These are phyloP conservation scores for Piscicola geometra DNA, from an alignment of 2,888 invertebrate species.

Conservation along the genomic window DNA sequence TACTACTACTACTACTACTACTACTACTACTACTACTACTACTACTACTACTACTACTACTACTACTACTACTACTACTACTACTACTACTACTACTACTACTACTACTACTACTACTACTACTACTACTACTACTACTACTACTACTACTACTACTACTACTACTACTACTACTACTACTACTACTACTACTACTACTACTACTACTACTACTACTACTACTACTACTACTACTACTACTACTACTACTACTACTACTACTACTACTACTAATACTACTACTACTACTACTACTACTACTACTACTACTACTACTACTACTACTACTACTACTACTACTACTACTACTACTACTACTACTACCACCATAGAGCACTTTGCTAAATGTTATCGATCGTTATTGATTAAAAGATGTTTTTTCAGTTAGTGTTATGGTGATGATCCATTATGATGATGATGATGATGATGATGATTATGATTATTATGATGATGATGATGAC, in stretches of 20 bases:
- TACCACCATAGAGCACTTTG: no score
- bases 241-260: background rate
- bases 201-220: no score
- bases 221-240: background rate
- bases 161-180: conserved; percentile 13
- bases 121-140: conserved; percentile 24
- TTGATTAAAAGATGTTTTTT: no score
- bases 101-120: conserved; percentile 24
- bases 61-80: conserved; percentile 24
- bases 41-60: conserved; percentile 24
- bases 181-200: conserved; percentile 23
- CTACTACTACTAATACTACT: conserved; percentile 21
- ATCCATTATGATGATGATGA: no score
- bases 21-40: conserved; percentile 29
- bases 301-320: conserved; percentile 23
- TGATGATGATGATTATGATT: no score
- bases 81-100: conserved; percentile 24
- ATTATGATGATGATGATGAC: no score
- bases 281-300: background rate
- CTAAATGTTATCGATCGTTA: no score
- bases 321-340: no score
- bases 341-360: no score
- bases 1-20: conserved; percentile 30
- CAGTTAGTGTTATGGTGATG: no score
- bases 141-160: conserved; percentile 14